phyloP scores from a whole-genome alignment of 2,888 invertebrate species.

The Ectropis crepuscularia region DNA sequence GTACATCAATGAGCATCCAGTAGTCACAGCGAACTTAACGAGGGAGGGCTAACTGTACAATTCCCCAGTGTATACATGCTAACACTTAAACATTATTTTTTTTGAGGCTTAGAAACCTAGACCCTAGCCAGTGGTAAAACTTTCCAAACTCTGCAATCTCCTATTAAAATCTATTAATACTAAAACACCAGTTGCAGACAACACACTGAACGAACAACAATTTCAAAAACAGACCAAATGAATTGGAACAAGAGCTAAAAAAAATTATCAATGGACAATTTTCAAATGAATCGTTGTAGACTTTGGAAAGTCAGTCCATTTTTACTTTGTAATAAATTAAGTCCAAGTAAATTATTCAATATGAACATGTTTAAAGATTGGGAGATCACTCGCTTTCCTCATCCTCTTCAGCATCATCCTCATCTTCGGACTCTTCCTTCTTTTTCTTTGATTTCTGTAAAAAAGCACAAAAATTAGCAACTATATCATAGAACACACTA shows the following conservation, averaged over 20 bases:
- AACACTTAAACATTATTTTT: constrained; percentile 83
- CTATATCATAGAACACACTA: background rate
- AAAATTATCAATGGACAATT: constrained; percentile 40
- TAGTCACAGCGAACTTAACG: constrained; percentile 83
- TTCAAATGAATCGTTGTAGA: constrained; percentile 60
- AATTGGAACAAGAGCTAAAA: constrained; percentile 50
- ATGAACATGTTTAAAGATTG: constrained; percentile 76
- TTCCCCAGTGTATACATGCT: constrained; percentile 83
- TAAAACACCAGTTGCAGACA: constrained; percentile 63
- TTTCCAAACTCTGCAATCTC: constrained; percentile 81
- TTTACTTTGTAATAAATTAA: constrained; percentile 85
- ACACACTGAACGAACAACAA: constrained; percentile 68
- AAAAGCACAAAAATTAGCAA: constrained; percentile 12
- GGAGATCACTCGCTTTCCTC: constrained; percentile 88
- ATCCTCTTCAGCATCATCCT: constrained; percentile 83
- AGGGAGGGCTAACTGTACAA: constrained; percentile 85
- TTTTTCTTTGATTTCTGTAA: constrained; percentile 81
- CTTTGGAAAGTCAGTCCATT: constrained; percentile 82
- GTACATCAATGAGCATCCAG: constrained; percentile 80
- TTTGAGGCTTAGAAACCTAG: constrained; percentile 80
- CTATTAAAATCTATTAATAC: constrained; percentile 64
- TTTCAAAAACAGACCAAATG: constrained; percentile 63
- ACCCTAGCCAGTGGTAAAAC: constrained; percentile 79
- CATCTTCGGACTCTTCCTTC: constrained; percentile 87
- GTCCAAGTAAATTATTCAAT: constrained; percentile 84